Evolutionary conservation across 2,113 vertebrate genomes (phyloP).

Genomic region (Phainopepla nitens): DNA sequence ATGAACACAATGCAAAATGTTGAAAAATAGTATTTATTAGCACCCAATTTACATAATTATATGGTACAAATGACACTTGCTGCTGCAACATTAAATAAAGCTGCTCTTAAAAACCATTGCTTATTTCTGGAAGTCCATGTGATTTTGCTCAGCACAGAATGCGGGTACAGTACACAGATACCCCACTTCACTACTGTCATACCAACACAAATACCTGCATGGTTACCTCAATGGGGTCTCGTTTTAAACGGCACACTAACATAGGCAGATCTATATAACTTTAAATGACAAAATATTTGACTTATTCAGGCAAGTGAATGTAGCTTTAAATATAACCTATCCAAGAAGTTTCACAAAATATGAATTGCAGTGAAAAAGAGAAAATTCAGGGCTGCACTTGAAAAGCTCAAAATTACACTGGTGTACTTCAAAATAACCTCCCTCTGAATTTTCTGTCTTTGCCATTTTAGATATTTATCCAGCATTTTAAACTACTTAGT

Average conservation of each 20-base stretch:
- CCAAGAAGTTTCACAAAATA: slow-evolving; percentile 43
- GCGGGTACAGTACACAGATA: slow-evolving; percentile 34
- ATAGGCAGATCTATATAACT: slow-evolving; percentile 8
- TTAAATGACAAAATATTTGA: slow-evolving; percentile 33
- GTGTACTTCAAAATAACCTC: background rate
- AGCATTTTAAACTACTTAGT: background rate
- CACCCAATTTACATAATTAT: slow-evolving; percentile 73
- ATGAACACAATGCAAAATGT: slow-evolving; percentile 22
- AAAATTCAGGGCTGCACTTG: slow-evolving; percentile 3
- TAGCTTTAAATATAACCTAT: slow-evolving; percentile 32
- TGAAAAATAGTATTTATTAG: slow-evolving; percentile 76
- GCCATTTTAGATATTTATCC: background rate
- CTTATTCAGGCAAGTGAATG: slow-evolving; percentile 28
- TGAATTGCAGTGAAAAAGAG: slow-evolving; percentile 11
- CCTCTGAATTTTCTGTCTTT: background rate
- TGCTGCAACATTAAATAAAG: slow-evolving; percentile 69
- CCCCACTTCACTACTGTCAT: slow-evolving; percentile 35
- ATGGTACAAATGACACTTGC: slow-evolving; percentile 71
- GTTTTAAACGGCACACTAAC: background rate
- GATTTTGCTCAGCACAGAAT: slow-evolving; percentile 58
- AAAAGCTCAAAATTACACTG: slow-evolving; percentile 14
- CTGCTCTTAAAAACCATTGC: slow-evolving; percentile 59
- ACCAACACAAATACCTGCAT: slow-evolving; percentile 27
- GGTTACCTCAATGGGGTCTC: background rate
- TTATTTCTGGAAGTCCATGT: slow-evolving; percentile 57